Evolutionary conservation across 2,113 vertebrate species (phyloP).

Genomic region (Mus spicilegus): DNA sequence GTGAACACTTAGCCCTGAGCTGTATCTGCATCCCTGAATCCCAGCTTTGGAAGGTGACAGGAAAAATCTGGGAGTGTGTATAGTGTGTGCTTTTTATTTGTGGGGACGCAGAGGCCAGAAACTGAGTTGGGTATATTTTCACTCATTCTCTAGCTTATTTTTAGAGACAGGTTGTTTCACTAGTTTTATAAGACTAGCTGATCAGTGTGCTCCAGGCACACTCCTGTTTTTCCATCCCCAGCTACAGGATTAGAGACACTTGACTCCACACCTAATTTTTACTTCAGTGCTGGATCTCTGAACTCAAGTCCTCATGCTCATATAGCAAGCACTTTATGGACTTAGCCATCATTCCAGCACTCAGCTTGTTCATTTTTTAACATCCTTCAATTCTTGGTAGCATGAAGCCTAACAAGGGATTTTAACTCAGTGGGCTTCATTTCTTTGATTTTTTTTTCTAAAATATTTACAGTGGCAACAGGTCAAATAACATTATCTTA

Average conservation of each 20-base stretch:
- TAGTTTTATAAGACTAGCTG: neutral
- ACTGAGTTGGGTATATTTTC: neutral
- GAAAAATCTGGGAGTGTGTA: neutral
- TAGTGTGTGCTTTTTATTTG: neutral
- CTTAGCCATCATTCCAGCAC: neutral
- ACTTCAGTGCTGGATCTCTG: neutral
- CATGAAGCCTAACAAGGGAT: conserved; percentile 1
- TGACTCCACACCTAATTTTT: neutral
- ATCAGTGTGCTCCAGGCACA: neutral
- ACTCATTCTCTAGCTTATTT: neutral
- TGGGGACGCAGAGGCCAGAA: neutral
- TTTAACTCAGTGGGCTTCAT: neutral
- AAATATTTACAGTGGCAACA: neutral
- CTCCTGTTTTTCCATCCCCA: neutral
- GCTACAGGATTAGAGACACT: neutral
- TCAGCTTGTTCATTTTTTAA: conserved; percentile 21
- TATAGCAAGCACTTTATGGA: neutral
- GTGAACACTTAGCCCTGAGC: neutral
- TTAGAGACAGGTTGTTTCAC: neutral
- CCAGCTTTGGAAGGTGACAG: neutral
- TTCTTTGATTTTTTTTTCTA: conserved; percentile 30
- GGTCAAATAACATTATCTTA: conserved; percentile 4
- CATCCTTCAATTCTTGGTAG: neutral
- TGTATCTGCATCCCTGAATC: neutral
- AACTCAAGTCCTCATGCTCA: neutral